A percentile compares a stretch with the other conserved stretches of the same genome.
Conservation (phyloP, 2,888 invertebrate species). For the Drepana falcataria region DNA sequence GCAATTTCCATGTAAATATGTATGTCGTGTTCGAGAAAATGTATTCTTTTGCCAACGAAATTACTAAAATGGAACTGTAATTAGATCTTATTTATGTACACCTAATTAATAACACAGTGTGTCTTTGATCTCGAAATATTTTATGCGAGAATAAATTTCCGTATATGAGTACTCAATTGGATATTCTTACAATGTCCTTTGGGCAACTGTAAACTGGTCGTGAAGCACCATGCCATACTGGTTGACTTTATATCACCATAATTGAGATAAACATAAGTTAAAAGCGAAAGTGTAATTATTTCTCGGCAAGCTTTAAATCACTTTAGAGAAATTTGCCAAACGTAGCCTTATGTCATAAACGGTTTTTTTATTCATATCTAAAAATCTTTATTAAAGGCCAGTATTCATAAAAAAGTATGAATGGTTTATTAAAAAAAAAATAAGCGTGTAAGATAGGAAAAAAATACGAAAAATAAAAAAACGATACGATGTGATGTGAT, state of each 20-base stretch:
- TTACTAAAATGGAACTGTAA: no score
- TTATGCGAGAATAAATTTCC: no score
- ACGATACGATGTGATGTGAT: no score
- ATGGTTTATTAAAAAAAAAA: no score
- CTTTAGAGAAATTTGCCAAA: neutral
- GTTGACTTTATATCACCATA: neutral
- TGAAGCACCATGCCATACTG: conserved; percentile 25
- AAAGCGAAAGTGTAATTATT: neutral
- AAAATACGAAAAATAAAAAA: neutral
- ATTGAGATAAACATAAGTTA: neutral
- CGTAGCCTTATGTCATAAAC: neutral
- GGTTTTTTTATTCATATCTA: neutral
- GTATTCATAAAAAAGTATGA: neutral
- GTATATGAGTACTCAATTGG: conserved; percentile 1
- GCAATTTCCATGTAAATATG: no score
- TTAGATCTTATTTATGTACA: no score
- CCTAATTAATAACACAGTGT: neutral
- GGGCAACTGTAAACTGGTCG: conserved; percentile 18
- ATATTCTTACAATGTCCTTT: conserved; percentile 23
- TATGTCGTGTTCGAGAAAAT: no score
- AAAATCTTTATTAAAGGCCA: neutral
- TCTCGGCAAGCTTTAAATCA: neutral
- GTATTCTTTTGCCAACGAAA: no score
- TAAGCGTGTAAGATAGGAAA: no score
- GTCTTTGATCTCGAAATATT: neutral